phyloP scores from a whole-genome alignment of 1,140 invertebrate genomes.

The Apolygus lucorum region DNA sequence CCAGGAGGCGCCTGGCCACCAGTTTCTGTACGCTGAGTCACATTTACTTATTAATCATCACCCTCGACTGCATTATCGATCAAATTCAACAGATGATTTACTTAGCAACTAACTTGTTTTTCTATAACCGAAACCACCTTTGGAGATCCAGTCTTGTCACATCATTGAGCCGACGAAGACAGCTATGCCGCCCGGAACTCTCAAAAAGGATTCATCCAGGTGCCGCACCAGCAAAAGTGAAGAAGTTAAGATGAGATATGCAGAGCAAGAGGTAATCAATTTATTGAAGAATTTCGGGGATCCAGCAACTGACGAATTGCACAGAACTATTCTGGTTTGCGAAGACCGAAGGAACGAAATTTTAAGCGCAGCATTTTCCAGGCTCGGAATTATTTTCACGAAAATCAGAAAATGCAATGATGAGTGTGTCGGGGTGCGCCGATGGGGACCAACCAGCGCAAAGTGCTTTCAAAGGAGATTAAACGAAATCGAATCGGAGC shows the following conservation, averaged over 20 bases:
- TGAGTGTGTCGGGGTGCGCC: background rate
- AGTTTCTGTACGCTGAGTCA: too few species aligned
- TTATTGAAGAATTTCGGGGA: background rate
- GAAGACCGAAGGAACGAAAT: background rate
- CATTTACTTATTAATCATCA: too few species aligned
- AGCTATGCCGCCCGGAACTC: background rate
- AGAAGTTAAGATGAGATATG: background rate
- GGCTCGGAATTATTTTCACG: background rate
- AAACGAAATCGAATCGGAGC: background rate
- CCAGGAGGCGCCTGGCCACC: too few species aligned
- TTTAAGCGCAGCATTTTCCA: background rate
- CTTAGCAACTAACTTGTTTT: background rate
- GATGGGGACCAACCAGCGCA: background rate
- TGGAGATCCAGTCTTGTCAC: background rate
- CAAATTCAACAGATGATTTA: background rate
- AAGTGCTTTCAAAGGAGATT: slow-evolving; percentile 4
- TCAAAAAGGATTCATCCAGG: background rate
- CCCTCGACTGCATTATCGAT: too few species aligned
- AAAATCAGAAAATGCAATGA: background rate
- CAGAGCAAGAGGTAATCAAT: background rate
- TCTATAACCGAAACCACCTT: too few species aligned
- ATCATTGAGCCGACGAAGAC: background rate
- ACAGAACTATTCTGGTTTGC: background rate
- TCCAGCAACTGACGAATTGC: background rate
- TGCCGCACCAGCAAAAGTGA: background rate